Evolutionary conservation across 2,888 invertebrate species (phyloP).

Genomic region (Trichogramma evanescens): DNA sequence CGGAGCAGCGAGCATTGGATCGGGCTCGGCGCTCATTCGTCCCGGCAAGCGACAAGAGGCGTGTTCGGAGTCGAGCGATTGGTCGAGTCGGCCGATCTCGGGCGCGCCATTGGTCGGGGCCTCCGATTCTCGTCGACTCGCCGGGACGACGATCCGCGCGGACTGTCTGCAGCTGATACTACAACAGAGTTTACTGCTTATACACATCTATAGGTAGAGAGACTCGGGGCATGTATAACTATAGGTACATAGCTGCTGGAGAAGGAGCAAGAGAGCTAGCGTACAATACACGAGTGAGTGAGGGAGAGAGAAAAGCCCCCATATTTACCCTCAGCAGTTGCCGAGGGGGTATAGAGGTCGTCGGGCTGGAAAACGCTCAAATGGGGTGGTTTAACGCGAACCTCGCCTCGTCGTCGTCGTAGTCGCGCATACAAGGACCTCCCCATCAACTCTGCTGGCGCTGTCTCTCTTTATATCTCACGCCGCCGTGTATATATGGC

Average conservation of each 20-base stretch:
- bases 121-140: constrained; percentile 25
- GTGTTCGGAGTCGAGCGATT: neutral
- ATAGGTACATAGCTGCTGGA: neutral
- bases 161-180: constrained; percentile 8
- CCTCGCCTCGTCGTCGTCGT: constrained; percentile 39
- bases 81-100: neutral
- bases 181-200: neutral
- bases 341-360: constrained; percentile 46
- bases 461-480: neutral
- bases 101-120: neutral
- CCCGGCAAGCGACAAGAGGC: neutral
- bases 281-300: neutral
- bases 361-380: constrained; percentile 48
- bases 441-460: constrained; percentile 3
- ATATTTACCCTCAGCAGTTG: constrained; percentile 35
- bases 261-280: constrained; percentile 7
- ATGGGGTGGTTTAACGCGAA: constrained; percentile 48
- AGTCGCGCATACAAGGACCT: constrained; percentile 32
- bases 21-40: constrained; percentile 23
- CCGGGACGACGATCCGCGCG: constrained; percentile 16
- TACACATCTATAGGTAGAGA: too few species aligned
- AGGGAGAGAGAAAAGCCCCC: constrained; percentile 23
- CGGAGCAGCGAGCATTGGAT: constrained; percentile 25
- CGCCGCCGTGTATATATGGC: neutral
- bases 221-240: too few species aligned